phyloP scores from a whole-genome alignment of 2,888 invertebrate genomes.

The Dryobota labecula region DNA sequence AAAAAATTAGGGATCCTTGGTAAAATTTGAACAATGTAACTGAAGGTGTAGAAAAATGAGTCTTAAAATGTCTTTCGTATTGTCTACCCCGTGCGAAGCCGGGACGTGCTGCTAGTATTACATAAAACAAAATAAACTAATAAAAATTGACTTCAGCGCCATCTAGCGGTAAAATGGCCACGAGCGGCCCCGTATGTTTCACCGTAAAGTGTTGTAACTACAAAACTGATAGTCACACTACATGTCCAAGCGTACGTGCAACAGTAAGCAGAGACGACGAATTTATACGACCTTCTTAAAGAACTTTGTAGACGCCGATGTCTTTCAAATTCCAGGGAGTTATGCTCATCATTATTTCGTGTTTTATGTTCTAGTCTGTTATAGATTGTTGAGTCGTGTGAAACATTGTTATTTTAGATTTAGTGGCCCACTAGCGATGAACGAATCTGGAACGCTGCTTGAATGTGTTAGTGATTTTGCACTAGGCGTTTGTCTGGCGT shows the following conservation, averaged over 20 bases:
- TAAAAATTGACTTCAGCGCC: neutral
- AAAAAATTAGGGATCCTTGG: too few relatives aligned
- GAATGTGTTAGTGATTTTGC: slow-evolving; percentile 37
- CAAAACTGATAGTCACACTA: slow-evolving; percentile 47
- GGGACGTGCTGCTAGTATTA: too few relatives aligned
- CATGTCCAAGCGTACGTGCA: slow-evolving; percentile 66
- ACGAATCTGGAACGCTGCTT: slow-evolving; percentile 47
- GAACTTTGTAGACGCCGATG: slow-evolving; percentile 69
- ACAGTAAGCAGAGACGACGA: slow-evolving; percentile 67
- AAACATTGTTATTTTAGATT: slow-evolving; percentile 64
- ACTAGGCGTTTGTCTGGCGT: neutral
- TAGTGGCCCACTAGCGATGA: slow-evolving; percentile 31
- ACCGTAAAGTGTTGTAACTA: slow-evolving; percentile 16
- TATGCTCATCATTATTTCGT: slow-evolving; percentile 64
- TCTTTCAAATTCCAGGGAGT: slow-evolving; percentile 60
- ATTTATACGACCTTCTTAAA: slow-evolving; percentile 84
- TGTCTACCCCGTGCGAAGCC: too few relatives aligned
- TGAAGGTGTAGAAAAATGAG: too few relatives aligned
- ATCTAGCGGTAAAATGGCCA: too few relatives aligned
- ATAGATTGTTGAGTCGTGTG: slow-evolving; percentile 60
- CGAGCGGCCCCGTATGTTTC: too few relatives aligned
- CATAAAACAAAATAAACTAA: neutral
- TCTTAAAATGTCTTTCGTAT: too few relatives aligned
- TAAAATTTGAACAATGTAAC: too few relatives aligned
- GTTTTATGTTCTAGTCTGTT: slow-evolving; percentile 60